Percentiles rank a stretch among this genome's conserved stretches.
These are phyloP conservation scores for Menura novaehollandiae DNA, from an alignment of 2,113 vertebrate species.

Conservation along the genomic window DNA sequence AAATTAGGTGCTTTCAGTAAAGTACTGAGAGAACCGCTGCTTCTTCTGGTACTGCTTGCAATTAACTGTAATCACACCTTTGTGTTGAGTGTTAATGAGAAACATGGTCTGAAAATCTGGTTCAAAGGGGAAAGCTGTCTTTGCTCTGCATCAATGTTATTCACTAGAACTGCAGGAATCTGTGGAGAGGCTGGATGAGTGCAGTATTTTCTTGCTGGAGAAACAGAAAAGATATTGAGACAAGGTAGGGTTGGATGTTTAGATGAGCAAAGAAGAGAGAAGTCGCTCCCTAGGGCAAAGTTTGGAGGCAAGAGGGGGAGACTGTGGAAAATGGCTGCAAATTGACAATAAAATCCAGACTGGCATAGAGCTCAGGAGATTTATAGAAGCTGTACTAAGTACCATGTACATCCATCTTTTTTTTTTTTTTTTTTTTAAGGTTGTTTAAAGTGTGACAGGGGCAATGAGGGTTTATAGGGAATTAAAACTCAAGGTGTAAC, in stretches of 20 bases:
- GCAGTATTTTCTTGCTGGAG: background rate
- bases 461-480: background rate
- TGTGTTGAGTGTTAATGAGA: background rate
- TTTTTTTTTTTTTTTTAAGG: background rate
- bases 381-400: background rate
- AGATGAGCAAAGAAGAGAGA: background rate
- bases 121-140: background rate
- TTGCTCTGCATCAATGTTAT: background rate
- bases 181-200: background rate
- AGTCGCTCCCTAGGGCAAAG: background rate
- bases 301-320: background rate
- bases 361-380: background rate
- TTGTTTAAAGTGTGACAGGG: background rate
- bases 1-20: background rate
- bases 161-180: background rate
- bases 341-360: background rate
- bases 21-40: background rate
- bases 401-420: accelerated
- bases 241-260: background rate
- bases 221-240: background rate
- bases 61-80: background rate
- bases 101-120: background rate
- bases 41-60: background rate
- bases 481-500: background rate
- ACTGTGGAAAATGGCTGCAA: background rate